phyloP scores from a whole-genome alignment of 2,888 invertebrate genomes.

The Crossocerus cetratus region DNA sequence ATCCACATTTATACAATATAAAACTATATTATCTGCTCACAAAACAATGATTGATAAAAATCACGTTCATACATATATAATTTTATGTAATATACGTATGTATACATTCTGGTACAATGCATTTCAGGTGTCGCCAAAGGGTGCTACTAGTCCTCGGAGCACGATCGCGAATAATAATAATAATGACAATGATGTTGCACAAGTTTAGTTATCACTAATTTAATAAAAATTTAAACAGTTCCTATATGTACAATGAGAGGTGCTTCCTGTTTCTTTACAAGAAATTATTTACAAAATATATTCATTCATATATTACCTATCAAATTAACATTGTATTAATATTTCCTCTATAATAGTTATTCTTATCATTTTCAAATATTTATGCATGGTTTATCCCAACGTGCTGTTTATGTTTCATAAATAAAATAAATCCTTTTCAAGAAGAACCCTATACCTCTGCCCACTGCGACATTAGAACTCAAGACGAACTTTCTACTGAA shows the following conservation, averaged over 20 bases:
- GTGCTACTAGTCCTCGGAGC: constrained; percentile 54
- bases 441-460: constrained; percentile 64
- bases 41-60: constrained; percentile 63
- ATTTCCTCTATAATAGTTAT: constrained; percentile 60
- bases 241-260: constrained; percentile 71
- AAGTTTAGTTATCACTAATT: constrained; percentile 67
- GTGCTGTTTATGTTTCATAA: constrained; percentile 63
- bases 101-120: constrained; percentile 45
- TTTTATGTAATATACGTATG: constrained; percentile 52
- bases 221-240: constrained; percentile 74
- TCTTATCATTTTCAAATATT: constrained; percentile 65
- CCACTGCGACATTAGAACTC: constrained; percentile 58
- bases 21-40: constrained; percentile 71
- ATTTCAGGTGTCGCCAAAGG: constrained; percentile 45
- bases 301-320: constrained; percentile 75
- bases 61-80: constrained; percentile 58
- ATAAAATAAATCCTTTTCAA: constrained; percentile 72
- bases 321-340: constrained; percentile 73
- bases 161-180: constrained; percentile 62
- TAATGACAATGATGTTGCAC: constrained; percentile 65
- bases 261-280: constrained; percentile 72
- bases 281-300: constrained; percentile 77
- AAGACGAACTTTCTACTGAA: constrained; percentile 61
- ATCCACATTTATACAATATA: constrained; percentile 70
- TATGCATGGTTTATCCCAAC: constrained; percentile 67